Conservation (phyloP, 2,888 invertebrate species). For the Anthrax anthrax region DNA sequence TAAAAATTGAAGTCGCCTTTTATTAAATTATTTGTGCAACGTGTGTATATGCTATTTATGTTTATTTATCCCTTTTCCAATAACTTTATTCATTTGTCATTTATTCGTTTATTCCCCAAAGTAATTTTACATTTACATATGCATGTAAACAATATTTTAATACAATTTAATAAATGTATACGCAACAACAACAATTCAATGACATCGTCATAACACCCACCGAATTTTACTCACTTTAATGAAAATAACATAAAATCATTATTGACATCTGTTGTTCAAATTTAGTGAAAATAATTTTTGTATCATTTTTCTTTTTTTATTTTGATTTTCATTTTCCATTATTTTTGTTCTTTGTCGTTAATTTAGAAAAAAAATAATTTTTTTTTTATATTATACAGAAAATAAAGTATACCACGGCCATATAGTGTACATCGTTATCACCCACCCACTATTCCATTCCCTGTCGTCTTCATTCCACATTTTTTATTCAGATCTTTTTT, state of each 20-base stretch:
- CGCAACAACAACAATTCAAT: background rate
- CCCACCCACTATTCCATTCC: no score
- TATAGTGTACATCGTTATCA: no score
- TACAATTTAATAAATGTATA: no score
- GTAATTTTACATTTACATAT: background rate
- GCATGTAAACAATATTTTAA: no score
- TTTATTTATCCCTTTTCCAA: background rate
- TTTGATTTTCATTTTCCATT: background rate
- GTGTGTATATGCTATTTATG: background rate
- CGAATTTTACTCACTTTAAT: no score
- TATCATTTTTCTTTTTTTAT: background rate
- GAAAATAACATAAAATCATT: constrained; percentile 1
- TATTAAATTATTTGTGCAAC: no score
- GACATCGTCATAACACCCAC: no score
- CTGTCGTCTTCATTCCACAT: no score
- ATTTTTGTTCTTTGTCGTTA: background rate
- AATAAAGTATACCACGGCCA: no score
- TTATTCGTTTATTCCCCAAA: background rate
- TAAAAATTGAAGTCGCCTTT: no score
- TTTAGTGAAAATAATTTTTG: constrained; percentile 8
- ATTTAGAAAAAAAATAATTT: background rate
- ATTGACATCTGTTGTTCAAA: constrained; percentile 13
- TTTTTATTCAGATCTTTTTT: no score
- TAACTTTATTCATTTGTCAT: background rate
- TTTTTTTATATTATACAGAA: no score